Evolutionary conservation across 1,140 invertebrate species (phyloP), one percentile per base, ranked within the genome.

Genomic region (Archegozetes longisetosus): DNA sequence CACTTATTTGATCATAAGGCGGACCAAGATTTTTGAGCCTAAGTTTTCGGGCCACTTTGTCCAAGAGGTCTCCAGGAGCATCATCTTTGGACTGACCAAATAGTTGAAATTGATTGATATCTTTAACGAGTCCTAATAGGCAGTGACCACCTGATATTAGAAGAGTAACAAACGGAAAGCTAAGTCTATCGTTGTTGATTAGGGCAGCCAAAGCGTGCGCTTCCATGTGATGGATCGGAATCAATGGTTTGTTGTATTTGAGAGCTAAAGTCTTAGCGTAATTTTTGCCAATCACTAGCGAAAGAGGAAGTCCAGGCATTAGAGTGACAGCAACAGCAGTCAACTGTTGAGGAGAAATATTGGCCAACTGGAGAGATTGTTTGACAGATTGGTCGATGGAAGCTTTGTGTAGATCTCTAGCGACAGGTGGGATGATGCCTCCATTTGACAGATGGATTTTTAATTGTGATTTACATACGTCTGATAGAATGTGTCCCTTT

Each of bases 141-240:
- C 86, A 86, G 70, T 98, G 90, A 9, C 92, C 92, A 58, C 90
- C 90, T 68, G 91, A 96, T 61, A 92, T 82, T 2, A 98, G 73
- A 12, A 96, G 71, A 24, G 85, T 83, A 51, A 97, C 72, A 75
- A 86, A 97, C 52, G 94, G 94, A 77, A 89, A 96, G 54, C 82
- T 71, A 51, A 96, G 75, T 23, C 79, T 82, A 13, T 57, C 55
- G n/a, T 13, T 29, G 55, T 52, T 25, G 26, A 66, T 40, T 13
- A 59, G 76, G 17, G 79, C 80, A 23, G 84, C 91, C 56, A 97
- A 72, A n/a, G 93, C 91, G 79, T 98, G 94, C 9, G 93, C 93
- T 79, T 97, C 84, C 93, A 98, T 98, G 66, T 98, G 94, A 77
- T 98, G 93, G 66, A 98, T 86, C 0, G 92, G 90, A 69, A 98